Evolutionary conservation across 1,140 invertebrate genomes (phyloP), one percentile per base, ranked within the genome.

Genomic region (Drosophila oshimai): DNA sequence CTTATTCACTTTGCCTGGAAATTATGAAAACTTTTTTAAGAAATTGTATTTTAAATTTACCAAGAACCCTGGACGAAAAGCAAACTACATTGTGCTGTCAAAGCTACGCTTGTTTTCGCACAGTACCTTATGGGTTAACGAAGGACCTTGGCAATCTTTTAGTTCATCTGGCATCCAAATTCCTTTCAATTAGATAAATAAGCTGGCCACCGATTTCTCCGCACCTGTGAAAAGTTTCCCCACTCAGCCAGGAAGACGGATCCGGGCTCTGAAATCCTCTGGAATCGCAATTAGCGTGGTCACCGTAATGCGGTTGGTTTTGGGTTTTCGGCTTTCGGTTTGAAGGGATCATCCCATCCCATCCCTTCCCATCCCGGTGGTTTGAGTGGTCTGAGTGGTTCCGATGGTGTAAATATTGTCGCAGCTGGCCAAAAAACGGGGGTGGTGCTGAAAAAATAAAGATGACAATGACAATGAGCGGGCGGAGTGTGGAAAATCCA

Each of bases 271-370:
- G 15, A 41, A 64, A 76, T 58, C 55, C 72, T 71, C 28, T 36
- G 58, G 79, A 84, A 83, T 83, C 41, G 58, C 78, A 84, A 83
- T 83, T 84, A 83, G 79, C 78, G 61, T 57, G 57, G 79, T 78
- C 69, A 70, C 69, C 58, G 51, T 70, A 73, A 74, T 83, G 58
- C 34, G 58, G 51, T 58, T 46, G 33, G 17, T 44, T 68, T 44
- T 33, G 45, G 20, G 31, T 34, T 58, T 49, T 29, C 15, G 10
- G 36, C 34, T 18, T 26, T 0, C 12, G 18, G 3, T 26, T 17
- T 13, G 34, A 24, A 17, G 4, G 41, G 42, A 64, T 49, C 24
- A 62, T 29, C 28, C 55, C 1, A n/a, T 18, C 12, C 34, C n/a
- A n/a, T n/a, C n/a, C n/a, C n/a, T n/a, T n/a, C n/a, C n/a, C n/a